A percentile compares a stretch with the other conserved stretches of the same genome.
These are phyloP conservation scores for Seladonia tumulorum DNA, from an alignment of 2,888 invertebrate genomes.

Conservation along the genomic window DNA sequence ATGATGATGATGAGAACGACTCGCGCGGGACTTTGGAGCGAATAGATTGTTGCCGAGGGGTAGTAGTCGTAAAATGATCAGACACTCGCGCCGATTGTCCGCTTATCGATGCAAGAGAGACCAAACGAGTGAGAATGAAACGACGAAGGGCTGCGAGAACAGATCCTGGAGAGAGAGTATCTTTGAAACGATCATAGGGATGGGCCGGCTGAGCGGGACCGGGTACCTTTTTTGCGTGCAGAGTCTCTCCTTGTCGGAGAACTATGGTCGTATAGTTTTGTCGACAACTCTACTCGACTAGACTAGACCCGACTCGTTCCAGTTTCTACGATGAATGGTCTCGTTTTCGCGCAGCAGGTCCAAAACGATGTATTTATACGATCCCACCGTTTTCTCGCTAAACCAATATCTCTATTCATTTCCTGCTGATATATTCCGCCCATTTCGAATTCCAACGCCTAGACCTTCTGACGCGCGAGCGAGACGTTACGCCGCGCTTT, in stretches of 20 bases:
- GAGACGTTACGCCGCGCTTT: background rate
- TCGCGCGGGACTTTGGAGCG: background rate
- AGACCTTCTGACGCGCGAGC: background rate
- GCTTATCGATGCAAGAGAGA: slow-evolving; percentile 47
- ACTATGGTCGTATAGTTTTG: too few relatives aligned
- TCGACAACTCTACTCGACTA: background rate
- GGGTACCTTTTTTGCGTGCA: background rate
- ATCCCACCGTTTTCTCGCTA: slow-evolving; percentile 22
- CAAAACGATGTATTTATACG: slow-evolving; percentile 39
- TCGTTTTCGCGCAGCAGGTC: slow-evolving; percentile 46
- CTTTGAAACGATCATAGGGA: slow-evolving; percentile 4
- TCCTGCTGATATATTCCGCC: slow-evolving; percentile 5
- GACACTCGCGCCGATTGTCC: slow-evolving; percentile 10
- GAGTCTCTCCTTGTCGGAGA: background rate
- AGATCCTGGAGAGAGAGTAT: slow-evolving; percentile 13
- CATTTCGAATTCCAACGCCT: background rate
- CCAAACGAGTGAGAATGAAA: slow-evolving; percentile 30
- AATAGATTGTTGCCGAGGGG: slow-evolving; percentile 4
- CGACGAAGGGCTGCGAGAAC: slow-evolving; percentile 23
- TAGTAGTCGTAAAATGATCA: background rate
- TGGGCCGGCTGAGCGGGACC: slow-evolving; percentile 41
- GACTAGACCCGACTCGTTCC: background rate
- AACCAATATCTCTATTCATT: slow-evolving; percentile 26
- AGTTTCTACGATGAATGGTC: background rate
- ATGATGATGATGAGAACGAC: background rate